These are phyloP conservation scores for Cervus canadensis DNA, from an alignment of 2,113 vertebrate genomes.

Conservation along the genomic window DNA sequence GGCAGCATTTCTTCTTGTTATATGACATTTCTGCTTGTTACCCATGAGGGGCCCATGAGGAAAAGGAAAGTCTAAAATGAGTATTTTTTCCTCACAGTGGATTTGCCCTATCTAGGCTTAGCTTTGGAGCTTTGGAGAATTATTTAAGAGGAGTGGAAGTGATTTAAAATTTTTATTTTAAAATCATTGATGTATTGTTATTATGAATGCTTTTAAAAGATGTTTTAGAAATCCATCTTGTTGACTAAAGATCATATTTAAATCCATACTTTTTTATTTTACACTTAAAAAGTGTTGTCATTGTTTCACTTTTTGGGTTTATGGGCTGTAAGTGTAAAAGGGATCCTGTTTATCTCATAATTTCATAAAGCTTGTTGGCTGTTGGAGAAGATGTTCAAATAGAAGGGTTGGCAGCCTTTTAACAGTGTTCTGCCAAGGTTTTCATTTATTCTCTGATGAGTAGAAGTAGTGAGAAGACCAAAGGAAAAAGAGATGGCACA, in stretches of 20 bases:
- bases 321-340: neutral
- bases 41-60: neutral
- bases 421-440: neutral
- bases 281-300: neutral
- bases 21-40: neutral
- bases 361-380: slow-evolving; percentile 3
- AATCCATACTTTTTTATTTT: neutral
- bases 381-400: neutral
- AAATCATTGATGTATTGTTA: neutral
- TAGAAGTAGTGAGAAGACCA: neutral
- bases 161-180: neutral
- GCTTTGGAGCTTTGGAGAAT: neutral
- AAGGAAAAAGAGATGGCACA: neutral
- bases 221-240: neutral
- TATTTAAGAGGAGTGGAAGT: neutral
- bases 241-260: neutral
- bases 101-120: neutral
- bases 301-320: neutral
- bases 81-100: neutral
- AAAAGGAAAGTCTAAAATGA: neutral
- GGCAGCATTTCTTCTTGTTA: neutral
- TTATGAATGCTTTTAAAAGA: neutral
- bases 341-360: neutral
- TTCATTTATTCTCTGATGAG: neutral
- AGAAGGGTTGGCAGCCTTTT: neutral